Conservation (phyloP, 2,113 vertebrate species). For the Lepisosteus osseus region DNA sequence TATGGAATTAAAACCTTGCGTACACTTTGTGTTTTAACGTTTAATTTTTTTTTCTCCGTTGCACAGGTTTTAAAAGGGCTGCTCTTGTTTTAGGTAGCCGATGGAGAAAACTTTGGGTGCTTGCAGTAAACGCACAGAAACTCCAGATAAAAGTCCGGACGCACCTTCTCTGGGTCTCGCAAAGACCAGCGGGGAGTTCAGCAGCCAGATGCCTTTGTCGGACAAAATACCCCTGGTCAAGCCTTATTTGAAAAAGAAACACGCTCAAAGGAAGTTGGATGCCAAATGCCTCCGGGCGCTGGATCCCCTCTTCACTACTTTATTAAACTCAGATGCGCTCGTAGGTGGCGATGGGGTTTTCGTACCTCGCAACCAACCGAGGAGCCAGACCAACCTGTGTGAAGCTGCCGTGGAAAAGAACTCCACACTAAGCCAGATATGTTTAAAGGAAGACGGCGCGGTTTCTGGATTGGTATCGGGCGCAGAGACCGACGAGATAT, state of each 20-base stretch:
- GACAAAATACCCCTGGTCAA: constrained; percentile 89
- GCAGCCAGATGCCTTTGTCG: constrained; percentile 67
- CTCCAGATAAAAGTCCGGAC: constrained; percentile 51
- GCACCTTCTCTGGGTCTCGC: constrained; percentile 65
- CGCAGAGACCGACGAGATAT: constrained; percentile 53
- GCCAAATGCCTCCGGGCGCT: constrained; percentile 81
- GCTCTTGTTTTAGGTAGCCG: constrained; percentile 9
- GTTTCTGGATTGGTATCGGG: constrained; percentile 43
- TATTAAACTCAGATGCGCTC: constrained; percentile 79
- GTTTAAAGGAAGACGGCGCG: constrained; percentile 55
- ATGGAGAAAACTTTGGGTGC: constrained; percentile 65
- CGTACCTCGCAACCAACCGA: constrained; percentile 70
- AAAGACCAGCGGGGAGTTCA: constrained; percentile 64
- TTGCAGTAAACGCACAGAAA: constrained; percentile 67
- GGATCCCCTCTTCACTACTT: constrained; percentile 81
- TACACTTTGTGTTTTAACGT: not conserved
- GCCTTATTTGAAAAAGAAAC: constrained; percentile 96
- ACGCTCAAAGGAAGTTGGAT: constrained; percentile 78
- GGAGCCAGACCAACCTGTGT: constrained; percentile 68
- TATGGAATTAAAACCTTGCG: not conserved
- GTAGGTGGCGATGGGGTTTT: constrained; percentile 79
- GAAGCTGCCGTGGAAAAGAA: constrained; percentile 80
- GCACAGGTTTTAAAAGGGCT: constrained; percentile 29
- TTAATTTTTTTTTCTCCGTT: constrained; percentile 15
- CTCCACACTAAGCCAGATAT: constrained; percentile 67